Percentiles rank a stretch among this genome's conserved stretches.
These are phyloP conservation scores for Tetrax tetrax DNA, from an alignment of 2,113 vertebrate species.

Conservation along the genomic window DNA sequence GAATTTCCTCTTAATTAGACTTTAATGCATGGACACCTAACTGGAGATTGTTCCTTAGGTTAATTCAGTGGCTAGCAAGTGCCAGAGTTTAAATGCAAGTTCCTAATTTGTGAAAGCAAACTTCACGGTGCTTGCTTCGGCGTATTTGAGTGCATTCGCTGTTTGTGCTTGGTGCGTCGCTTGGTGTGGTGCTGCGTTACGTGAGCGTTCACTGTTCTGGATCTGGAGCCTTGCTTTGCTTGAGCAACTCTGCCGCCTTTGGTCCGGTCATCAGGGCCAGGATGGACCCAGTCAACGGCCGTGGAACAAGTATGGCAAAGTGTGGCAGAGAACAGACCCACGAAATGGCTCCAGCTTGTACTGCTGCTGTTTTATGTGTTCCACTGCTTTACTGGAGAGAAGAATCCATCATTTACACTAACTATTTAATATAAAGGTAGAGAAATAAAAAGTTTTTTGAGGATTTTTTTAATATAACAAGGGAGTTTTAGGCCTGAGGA, in stretches of 20 bases:
- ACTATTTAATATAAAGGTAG: background rate
- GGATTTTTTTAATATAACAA: background rate
- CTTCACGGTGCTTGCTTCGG: background rate
- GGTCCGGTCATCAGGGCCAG: background rate
- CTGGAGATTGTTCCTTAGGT: background rate
- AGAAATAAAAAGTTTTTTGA: background rate
- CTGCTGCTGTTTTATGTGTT: background rate
- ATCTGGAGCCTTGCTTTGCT: background rate
- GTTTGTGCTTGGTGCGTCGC: background rate
- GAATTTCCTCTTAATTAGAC: background rate
- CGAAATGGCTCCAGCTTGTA: background rate
- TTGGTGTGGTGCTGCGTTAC: accelerated
- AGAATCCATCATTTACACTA: background rate
- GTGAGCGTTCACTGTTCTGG: background rate
- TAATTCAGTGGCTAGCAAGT: background rate
- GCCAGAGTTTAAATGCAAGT: background rate
- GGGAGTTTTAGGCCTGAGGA: background rate
- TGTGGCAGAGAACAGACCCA: background rate
- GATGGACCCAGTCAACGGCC: background rate
- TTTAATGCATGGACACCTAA: too few relatives aligned
- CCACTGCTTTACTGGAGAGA: background rate
- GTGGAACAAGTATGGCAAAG: background rate
- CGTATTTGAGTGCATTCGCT: background rate
- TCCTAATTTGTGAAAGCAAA: background rate
- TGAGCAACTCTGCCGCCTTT: background rate